A percentile compares a stretch with the other conserved stretches of the same genome.
phyloP scores from a whole-genome alignment of 2,797 vertebrate genomes.

The Choloepus didactylus region DNA sequence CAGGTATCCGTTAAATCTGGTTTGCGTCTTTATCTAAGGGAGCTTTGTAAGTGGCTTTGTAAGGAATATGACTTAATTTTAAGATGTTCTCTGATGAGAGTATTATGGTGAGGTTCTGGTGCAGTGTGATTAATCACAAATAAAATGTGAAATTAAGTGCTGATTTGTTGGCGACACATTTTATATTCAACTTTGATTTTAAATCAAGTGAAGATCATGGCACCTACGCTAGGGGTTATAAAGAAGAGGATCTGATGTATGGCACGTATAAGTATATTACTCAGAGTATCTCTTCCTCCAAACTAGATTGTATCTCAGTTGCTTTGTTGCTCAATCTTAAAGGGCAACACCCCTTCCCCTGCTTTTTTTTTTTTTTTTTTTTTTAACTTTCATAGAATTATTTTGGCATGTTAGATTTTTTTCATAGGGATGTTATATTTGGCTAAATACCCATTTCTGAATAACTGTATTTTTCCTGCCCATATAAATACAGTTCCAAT shows the following conservation, averaged over 20 bases:
- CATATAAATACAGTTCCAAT: conserved; percentile 73
- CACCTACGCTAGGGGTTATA: neutral
- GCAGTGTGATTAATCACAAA: neutral
- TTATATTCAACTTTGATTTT: conserved; percentile 60
- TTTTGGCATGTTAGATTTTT: conserved; percentile 70
- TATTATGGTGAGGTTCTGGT: neutral
- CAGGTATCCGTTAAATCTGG: neutral
- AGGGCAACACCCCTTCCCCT: neutral
- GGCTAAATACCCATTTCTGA: conserved; percentile 71
- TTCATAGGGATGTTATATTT: conserved; percentile 77
- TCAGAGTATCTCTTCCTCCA: neutral
- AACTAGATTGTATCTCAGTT: neutral
- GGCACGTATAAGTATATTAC: neutral
- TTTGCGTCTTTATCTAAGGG: neutral
- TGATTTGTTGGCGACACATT: neutral
- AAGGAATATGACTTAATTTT: conserved; percentile 21
- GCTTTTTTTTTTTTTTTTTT: neutral
- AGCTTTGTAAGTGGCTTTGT: conserved; percentile 3
- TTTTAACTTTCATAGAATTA: conserved; percentile 55
- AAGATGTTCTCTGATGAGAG: conserved; percentile 47
- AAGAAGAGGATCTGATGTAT: neutral
- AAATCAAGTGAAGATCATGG: neutral
- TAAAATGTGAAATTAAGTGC: conserved; percentile 7
- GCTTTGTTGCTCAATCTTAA: conserved; percentile 24
- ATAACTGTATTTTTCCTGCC: conserved; percentile 69